Conservation (phyloP, 2,113 vertebrate genomes). For the Misgurnus mizolepis region DNA sequence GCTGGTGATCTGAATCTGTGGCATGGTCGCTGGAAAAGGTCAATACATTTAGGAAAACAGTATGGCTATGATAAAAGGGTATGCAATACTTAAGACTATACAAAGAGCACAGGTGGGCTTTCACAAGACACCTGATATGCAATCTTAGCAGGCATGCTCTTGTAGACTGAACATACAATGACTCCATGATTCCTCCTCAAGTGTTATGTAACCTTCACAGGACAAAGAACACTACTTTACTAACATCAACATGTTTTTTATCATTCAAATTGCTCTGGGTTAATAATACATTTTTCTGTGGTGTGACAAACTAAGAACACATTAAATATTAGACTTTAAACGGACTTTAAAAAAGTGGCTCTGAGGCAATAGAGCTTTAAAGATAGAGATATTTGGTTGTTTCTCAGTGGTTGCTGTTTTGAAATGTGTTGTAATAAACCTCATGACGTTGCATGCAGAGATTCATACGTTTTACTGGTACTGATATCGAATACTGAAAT, state of each 20-base stretch:
- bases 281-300: too few relatives aligned
- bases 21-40: not conserved
- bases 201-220: constrained; percentile 3
- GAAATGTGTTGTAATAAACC: too few relatives aligned
- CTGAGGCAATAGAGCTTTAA: too few relatives aligned
- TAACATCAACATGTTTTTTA: too few relatives aligned
- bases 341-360: too few relatives aligned
- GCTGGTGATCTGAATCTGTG: too few relatives aligned
- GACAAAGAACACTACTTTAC: not conserved
- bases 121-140: constrained; percentile 43
- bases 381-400: too few relatives aligned
- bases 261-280: too few relatives aligned
- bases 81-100: constrained; percentile 12
- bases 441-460: too few relatives aligned
- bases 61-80: constrained; percentile 32
- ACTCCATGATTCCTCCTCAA: constrained; percentile 9
- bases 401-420: too few relatives aligned
- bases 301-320: too few relatives aligned
- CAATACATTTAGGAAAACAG: not conserved
- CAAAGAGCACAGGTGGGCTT: constrained; percentile 32
- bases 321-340: too few relatives aligned
- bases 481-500: not conserved
- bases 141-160: not conserved
- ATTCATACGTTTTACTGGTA: not conserved
- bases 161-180: constrained; percentile 18